Base-by-base conservation (phyloP, 2,888 invertebrate genomes). In the Dilophus febrilis region DNA sequence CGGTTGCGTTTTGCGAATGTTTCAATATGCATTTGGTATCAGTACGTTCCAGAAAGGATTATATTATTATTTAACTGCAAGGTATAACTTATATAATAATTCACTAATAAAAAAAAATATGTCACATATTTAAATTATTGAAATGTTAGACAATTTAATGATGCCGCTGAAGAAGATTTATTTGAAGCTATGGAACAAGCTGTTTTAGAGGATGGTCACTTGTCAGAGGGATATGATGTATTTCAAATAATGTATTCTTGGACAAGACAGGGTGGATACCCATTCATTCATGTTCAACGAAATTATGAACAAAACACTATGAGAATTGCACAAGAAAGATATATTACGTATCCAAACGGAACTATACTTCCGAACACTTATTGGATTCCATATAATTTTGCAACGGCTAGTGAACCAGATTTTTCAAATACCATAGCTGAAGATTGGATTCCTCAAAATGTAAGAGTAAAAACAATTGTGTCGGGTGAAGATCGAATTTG, bases 1-100 rank as follows among this genome's bases (percentile, higher is more conserved):
- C 45, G 67, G 66, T 4, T 69, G 70, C 40, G 66, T 74, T 3
- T 62, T 73, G 36, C 64, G 71, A 12, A 73, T 73, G 72, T 57
- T 71, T 54, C 64, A 67, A 32, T 65, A 70, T 44, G 61, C 65
- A 51, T 53, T 71, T 8, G 43, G 45, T 7, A 28, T 72, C 39
- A 61, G 64, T 32, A 57, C 68, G 4, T 76, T 80, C 57, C 64
- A 65, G 42, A 55, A 56, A 26, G 78, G 76, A 10, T 55, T 71
- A 1, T 50, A 55, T 26, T 54, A 53, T 32, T 71, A 69, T 52
- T 50, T 68, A 1, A 51, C 44, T 8, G 52, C 49, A 32, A 58
- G 59, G 68, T 67, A 48, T n/a, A n/a, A n/a, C n/a, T n/a, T n/a
- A n/a, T n/a, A n/a, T n/a, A 60, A 64, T 56, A 27, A 32, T 22